Evolutionary conservation across 1,140 invertebrate genomes (phyloP), one percentile per base, ranked within the genome.

Genomic region (Sesamia nonagrioides): DNA sequence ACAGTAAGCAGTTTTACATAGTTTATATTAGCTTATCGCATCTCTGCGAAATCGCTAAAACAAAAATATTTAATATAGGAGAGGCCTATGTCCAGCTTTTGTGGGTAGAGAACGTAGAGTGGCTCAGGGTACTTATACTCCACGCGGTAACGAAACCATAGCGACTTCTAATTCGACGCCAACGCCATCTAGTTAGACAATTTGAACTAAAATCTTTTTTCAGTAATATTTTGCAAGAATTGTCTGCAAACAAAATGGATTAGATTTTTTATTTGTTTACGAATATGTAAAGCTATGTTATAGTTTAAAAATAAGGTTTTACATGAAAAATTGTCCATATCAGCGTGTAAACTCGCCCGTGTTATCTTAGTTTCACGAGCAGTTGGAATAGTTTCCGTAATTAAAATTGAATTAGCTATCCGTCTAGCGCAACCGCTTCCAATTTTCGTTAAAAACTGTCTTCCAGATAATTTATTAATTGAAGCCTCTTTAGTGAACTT

Each of bases 381-480:
- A 74, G 17, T 66, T 40, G 45, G 56, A 74, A 73, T 45, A 50
- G 48, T 42, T 4, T 35, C 35, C 15, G 35, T 68, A 66, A 81
- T 81, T 74, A 81, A 81, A 77, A 77, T 80, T 73, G 73, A 81
- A 81, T 77, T 77, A 77, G 74, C 79, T 50, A 77, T 74, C 69
- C 42, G 50, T 73, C 60, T 56, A 73, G 50, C 35, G 60, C 68
- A 66, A 66, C 35, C 68, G 69, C 74, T 74, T 77, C 18, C 79
- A 80, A 77, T 81, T 80, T 74, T 45, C 71, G 33, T 37, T 18
- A 33, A 68, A 68, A 60, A 77, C 58, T 77, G 68, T 77, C 66
- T 54, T 54, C 74, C 37, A 42, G 74, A 73, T 42, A 74, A 66
- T 73, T 77, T 77, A 81, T 81, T 71, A 80, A 77, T 35, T 58